phyloP scores from a whole-genome alignment of 2,888 invertebrate species.

The Calameuta idolon region DNA sequence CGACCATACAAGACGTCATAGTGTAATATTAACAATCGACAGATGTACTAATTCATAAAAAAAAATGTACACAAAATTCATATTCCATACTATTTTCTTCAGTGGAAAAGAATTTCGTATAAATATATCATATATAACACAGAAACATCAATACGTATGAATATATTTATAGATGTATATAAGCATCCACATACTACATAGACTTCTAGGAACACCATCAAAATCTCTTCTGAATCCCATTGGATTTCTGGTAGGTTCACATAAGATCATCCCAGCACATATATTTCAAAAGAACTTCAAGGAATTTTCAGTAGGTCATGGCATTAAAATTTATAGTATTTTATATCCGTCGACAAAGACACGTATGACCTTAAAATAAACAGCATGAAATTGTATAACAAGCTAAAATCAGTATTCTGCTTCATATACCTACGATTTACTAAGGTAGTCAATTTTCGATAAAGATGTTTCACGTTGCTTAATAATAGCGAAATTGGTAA shows the following conservation, averaged over 20 bases:
- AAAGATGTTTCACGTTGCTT: not conserved
- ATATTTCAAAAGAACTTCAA: not conserved
- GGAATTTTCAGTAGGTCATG: not conserved
- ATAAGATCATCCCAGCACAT: not conserved
- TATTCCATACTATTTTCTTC: not conserved
- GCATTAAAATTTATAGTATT: not conserved
- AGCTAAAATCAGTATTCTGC: not conserved
- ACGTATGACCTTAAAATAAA: not conserved
- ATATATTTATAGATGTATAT: not conserved
- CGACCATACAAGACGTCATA: not conserved
- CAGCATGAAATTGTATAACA: not conserved
- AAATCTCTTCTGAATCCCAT: not conserved
- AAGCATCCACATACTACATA: not conserved
- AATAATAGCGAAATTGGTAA: not conserved
- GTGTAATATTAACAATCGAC: not conserved
- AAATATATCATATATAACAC: not conserved
- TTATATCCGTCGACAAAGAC: not conserved
- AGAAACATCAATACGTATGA: not conserved
- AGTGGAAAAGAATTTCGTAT: not conserved
- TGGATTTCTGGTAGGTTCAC: not conserved
- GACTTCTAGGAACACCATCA: not conserved
- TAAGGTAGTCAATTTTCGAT: no score
- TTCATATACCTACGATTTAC: no score
- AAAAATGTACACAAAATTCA: not conserved
- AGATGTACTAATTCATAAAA: not conserved